phyloP scores from a whole-genome alignment of 2,888 invertebrate species.

The Phyllotreta striolata region DNA sequence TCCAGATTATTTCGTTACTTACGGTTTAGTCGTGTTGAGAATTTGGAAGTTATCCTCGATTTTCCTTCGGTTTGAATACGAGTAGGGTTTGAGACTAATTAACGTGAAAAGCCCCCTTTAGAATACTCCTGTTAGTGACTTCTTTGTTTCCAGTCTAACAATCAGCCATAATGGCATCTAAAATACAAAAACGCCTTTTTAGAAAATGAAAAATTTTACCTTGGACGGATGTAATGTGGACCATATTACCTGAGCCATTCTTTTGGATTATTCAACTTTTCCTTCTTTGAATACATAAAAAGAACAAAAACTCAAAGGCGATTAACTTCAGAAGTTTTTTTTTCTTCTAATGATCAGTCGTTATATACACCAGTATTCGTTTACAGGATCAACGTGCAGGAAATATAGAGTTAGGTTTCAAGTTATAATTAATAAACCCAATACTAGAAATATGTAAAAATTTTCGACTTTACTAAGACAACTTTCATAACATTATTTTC shows the following conservation, averaged over 20 bases:
- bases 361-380: no score
- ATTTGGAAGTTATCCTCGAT: constrained; percentile 22
- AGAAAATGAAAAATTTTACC: constrained; percentile 11
- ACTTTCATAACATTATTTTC: no score
- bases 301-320: no score
- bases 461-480: no score
- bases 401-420: no score
- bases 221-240: constrained; percentile 4
- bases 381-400: no score
- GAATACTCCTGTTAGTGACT: constrained; percentile 20
- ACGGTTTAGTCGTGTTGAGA: constrained; percentile 23
- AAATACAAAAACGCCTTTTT: constrained; percentile 4
- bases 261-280: not conserved
- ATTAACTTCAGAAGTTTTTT: no score
- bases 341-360: no score
- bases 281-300: no score
- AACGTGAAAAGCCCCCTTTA: constrained; percentile 24
- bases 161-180: constrained; percentile 22
- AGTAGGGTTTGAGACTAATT: constrained; percentile 21
- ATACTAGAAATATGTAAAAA: no score
- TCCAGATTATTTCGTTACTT: constrained; percentile 27
- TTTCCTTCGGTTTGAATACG: constrained; percentile 15
- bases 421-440: no score
- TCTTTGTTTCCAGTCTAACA: constrained; percentile 25
- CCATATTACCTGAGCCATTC: constrained; percentile 4